A percentile compares a stretch with the other conserved stretches of the same genome.
phyloP scores from a whole-genome alignment of 1,140 invertebrate species.

The Melitaea cinxia region DNA sequence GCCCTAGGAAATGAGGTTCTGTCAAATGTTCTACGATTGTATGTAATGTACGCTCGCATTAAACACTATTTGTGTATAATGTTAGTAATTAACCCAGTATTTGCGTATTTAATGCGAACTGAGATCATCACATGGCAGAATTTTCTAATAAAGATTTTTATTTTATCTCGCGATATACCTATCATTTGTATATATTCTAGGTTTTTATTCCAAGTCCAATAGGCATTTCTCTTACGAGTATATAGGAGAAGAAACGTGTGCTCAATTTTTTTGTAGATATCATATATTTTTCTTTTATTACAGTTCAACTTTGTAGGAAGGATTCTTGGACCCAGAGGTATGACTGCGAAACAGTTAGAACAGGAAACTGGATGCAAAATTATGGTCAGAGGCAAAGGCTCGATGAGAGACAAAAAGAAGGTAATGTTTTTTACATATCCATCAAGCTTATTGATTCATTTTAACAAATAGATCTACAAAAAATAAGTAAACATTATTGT shows the following conservation, averaged over 20 bases:
- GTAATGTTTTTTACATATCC: slow-evolving; percentile 83
- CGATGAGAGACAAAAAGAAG: slow-evolving; percentile 99
- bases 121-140: slow-evolving; percentile 20
- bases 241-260: no score
- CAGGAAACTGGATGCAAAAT: slow-evolving; percentile 99
- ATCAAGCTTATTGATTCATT: background rate
- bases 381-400: slow-evolving; percentile 99
- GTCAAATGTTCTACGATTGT: slow-evolving; percentile 50
- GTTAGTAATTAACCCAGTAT: slow-evolving; percentile 66
- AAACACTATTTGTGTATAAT: slow-evolving; percentile 65
- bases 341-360: slow-evolving; percentile 99
- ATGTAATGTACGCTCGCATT: slow-evolving; percentile 48
- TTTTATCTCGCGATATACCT: background rate
- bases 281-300: slow-evolving; percentile 76
- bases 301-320: slow-evolving; percentile 99
- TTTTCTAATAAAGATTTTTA: slow-evolving; percentile 35
- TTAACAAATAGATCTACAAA: background rate
- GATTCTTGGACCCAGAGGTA: slow-evolving; percentile 98
- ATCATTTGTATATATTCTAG: background rate
- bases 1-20: slow-evolving; percentile 66
- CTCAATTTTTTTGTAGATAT: background rate
- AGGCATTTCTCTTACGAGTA: no score
- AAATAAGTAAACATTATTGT: slow-evolving; percentile 20
- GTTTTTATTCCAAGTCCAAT: no score
- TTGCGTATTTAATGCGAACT: slow-evolving; percentile 53